Conservation (phyloP, 2,797 vertebrate genomes). For the Sebastes trivittatus region DNA sequence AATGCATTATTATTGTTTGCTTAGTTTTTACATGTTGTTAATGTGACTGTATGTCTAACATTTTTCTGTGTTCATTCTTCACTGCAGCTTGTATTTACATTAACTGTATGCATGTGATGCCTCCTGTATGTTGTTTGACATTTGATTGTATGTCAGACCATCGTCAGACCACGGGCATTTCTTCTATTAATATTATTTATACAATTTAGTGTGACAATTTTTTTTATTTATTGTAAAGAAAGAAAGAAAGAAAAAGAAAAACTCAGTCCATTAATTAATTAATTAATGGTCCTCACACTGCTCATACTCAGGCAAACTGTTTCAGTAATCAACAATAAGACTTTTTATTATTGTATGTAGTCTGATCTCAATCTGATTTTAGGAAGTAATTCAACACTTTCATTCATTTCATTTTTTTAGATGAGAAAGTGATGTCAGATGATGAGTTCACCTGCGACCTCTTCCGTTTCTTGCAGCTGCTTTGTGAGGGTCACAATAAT, state of each 20-base stretch:
- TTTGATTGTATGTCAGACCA: constrained; percentile 22
- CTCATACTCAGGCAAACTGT: constrained; percentile 3
- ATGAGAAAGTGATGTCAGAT: constrained; percentile 97
- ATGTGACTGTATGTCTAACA: constrained; percentile 13
- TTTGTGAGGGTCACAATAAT: constrained; percentile 97
- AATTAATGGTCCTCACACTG: neutral
- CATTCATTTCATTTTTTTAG: constrained; percentile 66
- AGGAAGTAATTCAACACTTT: neutral
- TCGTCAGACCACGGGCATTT: constrained; percentile 27
- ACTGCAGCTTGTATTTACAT: constrained; percentile 12
- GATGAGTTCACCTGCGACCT: constrained; percentile 96
- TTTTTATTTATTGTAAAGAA: constrained; percentile 1
- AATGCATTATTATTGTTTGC: constrained; percentile 11
- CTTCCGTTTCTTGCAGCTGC: constrained; percentile 93
- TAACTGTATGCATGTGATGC: constrained; percentile 31
- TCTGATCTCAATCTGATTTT: neutral
- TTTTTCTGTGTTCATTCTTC: constrained; percentile 1
- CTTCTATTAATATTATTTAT: constrained; percentile 16
- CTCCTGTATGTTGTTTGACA: constrained; percentile 29
- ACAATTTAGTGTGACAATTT: neutral
- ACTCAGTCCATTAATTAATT: neutral
- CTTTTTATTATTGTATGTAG: neutral
- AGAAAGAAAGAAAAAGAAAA: neutral
- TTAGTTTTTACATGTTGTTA: constrained; percentile 33
- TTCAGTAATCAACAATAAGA: constrained; percentile 8